Base-by-base conservation (phyloP, 2,113 vertebrate genomes). In the Hippocampus comes region DNA sequence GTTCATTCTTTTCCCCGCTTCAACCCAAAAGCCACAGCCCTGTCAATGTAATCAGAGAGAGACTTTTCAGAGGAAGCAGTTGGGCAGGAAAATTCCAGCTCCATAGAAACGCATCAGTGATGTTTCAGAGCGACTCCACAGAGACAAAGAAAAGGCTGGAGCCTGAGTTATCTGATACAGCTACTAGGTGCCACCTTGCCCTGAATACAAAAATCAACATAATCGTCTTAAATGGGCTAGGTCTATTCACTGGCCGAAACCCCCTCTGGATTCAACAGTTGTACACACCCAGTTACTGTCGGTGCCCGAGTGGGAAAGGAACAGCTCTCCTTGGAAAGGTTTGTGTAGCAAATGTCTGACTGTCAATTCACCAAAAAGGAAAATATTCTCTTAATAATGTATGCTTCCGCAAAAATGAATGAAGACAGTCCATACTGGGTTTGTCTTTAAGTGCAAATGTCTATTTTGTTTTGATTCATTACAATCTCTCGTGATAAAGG, bases 101-200 rank as follows among this genome's bases (percentile, higher is more conserved):
- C 75, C 70, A 63, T 25, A 67, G 64, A 64, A 76, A 76, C 61
- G 53, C 30, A 43, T 34, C 41, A 21, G 48, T 60, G 23, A 21
- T 27, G 14, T 20, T 51, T 34, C 18, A 63, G 79, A 78, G 69
- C 71, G 67, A 72, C 59, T 78, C 34, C 23, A 38, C 2, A 30
- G 34, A 72, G 56, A 42, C 65, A 38, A 67, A 46, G 63, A 59
- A 72, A 53, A 43, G 0, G 18, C 42, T 70, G 9, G 2, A 61
- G 30, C 9, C 68, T 12, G 25, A 66, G 66, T 76, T 59, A 78
- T 75, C 27, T 78, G 71, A 82, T 81, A 82, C 66, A 75, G 61
- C 38, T 65, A 27, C 59, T 63, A 53, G 72, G 9, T 67, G 66
- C 64, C 63, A 74, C 56, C 68, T 67, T 76, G 70, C 66, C 72